A percentile compares a stretch with the other conserved stretches of the same genome.
phyloP scores from a whole-genome alignment of 2,888 invertebrate species.

The Vannuccia rotundouncinata region DNA sequence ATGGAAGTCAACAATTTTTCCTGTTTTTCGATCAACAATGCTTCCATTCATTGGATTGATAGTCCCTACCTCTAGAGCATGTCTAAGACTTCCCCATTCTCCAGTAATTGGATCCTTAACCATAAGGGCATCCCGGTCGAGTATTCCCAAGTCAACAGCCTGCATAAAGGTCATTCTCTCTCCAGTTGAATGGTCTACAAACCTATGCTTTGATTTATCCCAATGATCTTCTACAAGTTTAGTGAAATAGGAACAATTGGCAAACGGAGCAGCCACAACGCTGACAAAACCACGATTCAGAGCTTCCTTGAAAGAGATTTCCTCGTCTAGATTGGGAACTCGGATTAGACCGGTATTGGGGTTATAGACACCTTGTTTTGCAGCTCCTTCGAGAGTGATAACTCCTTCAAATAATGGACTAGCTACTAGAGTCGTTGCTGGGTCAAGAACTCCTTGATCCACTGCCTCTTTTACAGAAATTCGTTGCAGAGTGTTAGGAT shows the following conservation, averaged over 20 bases:
- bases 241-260: background rate
- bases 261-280: conserved; percentile 18
- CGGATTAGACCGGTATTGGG: background rate
- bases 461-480: background rate
- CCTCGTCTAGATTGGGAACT: background rate
- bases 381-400: background rate
- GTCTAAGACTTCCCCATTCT: background rate
- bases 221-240: conserved; percentile 1
- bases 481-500: background rate
- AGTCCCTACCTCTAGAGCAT: background rate
- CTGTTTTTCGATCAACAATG: background rate
- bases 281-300: conserved; percentile 17
- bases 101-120: conserved; percentile 24
- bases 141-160: conserved; percentile 1
- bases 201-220: background rate
- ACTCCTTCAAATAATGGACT: background rate
- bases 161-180: background rate
- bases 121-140: background rate
- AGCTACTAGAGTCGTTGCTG: background rate
- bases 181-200: conserved; percentile 12
- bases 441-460: background rate
- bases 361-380: background rate
- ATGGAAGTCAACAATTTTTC: background rate
- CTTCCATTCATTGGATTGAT: conserved; percentile 6
- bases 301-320: conserved; percentile 12